Evolutionary conservation across 1,140 invertebrate genomes (phyloP).

Genomic region (Bombyx mandarina): DNA sequence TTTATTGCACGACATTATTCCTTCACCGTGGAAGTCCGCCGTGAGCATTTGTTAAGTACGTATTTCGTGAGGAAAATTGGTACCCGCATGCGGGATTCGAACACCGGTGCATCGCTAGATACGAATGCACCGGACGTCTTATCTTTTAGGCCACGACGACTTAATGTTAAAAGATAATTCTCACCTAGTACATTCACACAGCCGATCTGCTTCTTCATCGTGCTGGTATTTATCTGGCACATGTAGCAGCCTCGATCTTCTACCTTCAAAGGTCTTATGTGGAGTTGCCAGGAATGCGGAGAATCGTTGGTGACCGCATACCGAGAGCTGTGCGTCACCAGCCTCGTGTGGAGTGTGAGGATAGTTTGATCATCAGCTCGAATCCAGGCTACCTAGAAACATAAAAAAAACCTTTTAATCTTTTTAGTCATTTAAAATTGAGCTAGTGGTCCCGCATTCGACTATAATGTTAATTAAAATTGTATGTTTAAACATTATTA

Average conservation of each 20-base stretch:
- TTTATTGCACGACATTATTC: too few species aligned
- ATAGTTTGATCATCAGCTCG: constrained; percentile 91
- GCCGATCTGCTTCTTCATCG: constrained; percentile 90
- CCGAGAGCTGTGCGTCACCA: constrained; percentile 90
- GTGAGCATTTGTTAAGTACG: too few species aligned
- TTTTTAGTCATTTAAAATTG: too few species aligned
- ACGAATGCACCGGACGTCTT: too few species aligned
- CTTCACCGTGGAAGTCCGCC: too few species aligned
- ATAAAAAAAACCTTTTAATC: background rate
- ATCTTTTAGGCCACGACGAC: too few species aligned
- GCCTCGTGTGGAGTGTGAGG: constrained; percentile 84
- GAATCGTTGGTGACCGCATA: constrained; percentile 86
- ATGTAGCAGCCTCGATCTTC: constrained; percentile 85
- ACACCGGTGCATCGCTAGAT: too few species aligned
- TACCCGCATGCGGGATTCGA: too few species aligned
- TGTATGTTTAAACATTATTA: too few species aligned
- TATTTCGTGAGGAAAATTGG: too few species aligned
- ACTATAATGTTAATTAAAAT: too few species aligned
- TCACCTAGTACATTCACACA: constrained; percentile 91
- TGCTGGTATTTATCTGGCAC: constrained; percentile 90
- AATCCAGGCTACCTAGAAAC: constrained; percentile 89
- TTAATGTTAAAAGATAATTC: constrained; percentile 12
- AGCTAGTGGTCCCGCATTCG: too few species aligned
- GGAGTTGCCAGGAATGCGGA: constrained; percentile 81
- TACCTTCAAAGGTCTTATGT: constrained; percentile 80